A percentile compares a stretch with the other conserved stretches of the same genome.
Conservation (phyloP, 1,140 invertebrate species). For the Dendroctonus valens region DNA sequence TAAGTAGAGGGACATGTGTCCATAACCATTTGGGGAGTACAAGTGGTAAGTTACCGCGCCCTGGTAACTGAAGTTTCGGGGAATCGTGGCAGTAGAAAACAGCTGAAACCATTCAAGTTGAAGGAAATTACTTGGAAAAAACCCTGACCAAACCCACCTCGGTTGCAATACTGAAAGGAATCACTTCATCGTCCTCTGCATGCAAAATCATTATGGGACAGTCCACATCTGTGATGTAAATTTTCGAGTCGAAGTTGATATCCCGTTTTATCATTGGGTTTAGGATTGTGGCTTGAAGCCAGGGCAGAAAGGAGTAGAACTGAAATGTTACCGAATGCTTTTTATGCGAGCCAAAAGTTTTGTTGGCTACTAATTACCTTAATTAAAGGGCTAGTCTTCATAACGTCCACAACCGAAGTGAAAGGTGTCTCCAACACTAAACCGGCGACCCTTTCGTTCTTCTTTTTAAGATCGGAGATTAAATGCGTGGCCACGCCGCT, state of each 20-base stretch:
- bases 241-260: constrained; percentile 69
- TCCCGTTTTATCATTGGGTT: constrained; percentile 65
- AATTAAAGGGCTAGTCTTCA: constrained; percentile 72
- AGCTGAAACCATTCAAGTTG: constrained; percentile 43
- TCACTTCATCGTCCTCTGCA: constrained; percentile 82
- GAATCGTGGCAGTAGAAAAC: constrained; percentile 60
- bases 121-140: background rate
- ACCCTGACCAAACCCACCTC: constrained; percentile 54
- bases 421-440: constrained; percentile 86
- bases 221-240: constrained; percentile 65
- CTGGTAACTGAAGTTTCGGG: constrained; percentile 53
- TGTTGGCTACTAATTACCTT: constrained; percentile 58
- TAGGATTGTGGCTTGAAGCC: constrained; percentile 70
- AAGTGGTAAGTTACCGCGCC: constrained; percentile 67
- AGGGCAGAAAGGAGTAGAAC: constrained; percentile 57
- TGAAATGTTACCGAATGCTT: constrained; percentile 24
- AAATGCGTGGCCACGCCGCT: constrained; percentile 65
- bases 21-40: constrained; percentile 56
- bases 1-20: constrained; percentile 64
- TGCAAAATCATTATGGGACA: constrained; percentile 84
- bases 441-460: constrained; percentile 61
- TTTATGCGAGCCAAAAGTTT: constrained; percentile 65
- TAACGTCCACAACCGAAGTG: constrained; percentile 82
- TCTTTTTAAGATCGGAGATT: constrained; percentile 58
- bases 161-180: constrained; percentile 73